phyloP scores from a whole-genome alignment of 2,797 vertebrate genomes.

The Chloroceryle inda region DNA sequence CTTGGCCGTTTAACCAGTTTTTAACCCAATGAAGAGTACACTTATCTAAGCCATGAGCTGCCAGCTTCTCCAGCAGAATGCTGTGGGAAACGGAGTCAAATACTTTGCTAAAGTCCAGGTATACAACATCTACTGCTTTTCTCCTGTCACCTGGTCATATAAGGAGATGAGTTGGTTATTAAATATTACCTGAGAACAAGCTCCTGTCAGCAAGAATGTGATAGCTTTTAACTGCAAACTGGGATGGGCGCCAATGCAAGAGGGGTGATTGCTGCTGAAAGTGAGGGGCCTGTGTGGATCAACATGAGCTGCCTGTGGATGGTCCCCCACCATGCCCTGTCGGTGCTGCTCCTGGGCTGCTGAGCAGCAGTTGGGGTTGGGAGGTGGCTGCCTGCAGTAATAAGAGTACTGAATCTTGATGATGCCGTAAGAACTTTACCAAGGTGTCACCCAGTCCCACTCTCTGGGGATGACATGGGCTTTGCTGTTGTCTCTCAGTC shows the following conservation, averaged over 20 bases:
- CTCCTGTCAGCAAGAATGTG: neutral
- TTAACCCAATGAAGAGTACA: too few relatives aligned
- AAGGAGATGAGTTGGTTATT: too few relatives aligned
- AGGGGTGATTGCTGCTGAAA: fast-evolving
- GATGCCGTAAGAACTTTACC: fast-evolving
- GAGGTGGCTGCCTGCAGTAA: neutral
- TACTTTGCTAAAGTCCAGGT: too few relatives aligned
- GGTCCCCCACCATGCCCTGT: neutral
- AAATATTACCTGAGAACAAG: neutral
- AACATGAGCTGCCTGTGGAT: neutral
- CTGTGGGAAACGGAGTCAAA: too few relatives aligned
- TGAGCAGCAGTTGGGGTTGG: neutral
- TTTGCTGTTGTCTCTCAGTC: neutral
- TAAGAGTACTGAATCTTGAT: neutral
- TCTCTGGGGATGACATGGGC: fast-evolving
- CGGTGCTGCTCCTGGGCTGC: neutral
- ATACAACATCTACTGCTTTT: too few relatives aligned
- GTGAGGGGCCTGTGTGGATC: fast-evolving
- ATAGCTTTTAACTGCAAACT: neutral
- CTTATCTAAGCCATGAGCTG: too few relatives aligned
- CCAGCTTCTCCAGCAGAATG: too few relatives aligned
- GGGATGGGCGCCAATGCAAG: neutral
- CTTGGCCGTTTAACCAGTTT: too few relatives aligned
- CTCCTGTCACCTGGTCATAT: too few relatives aligned
- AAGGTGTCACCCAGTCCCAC: too few relatives aligned